Base-by-base conservation (phyloP, 2,113 vertebrate species). In the Thunnus thynnus region DNA sequence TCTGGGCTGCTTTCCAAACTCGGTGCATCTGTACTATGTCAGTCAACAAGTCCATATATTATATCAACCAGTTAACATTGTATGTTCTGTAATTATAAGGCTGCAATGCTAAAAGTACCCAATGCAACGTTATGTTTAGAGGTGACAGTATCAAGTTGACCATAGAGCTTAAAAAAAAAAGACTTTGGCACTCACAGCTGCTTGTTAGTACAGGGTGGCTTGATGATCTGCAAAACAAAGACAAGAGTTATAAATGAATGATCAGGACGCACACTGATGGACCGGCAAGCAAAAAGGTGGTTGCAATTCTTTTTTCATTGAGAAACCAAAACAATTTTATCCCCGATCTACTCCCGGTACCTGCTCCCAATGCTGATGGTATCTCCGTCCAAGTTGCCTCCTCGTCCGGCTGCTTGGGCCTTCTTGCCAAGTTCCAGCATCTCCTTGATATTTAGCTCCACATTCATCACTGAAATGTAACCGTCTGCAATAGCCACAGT, bases 341-440 rank as follows among this genome's bases (percentile, higher is more conserved):
- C 25, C 46, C 22, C 5, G 20, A 47, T n/a, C 17, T 27, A 44
- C 0, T 2, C 3, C 3, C 8, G 9, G 61, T 84, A 95, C 95
- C 94, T 94, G 94, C 94, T 95, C 56, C 88, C 93, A 2, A 90
- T 80, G 48, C 94, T 95, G 74, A 92, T 54, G 32, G 90, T 93
- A 41, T 96, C 95, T 5, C 58, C 89, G 7, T 96, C 94, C 5
- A 5, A 0, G 18, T 85, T 85, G 5, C 90, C 30, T 75, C 88
- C 93, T 78, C 67, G 82, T 13, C 78, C 89, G 27, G 86, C 79
- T 1, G 79, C 78, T 52, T 71, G 80, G 0, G 83, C 84, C 32
- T 46, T 93, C 71, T 89, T 94, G 3, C 87, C 92, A 2, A 90
- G 86, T 25, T 91, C 84, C 85, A 94, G 9, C 92, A 95, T 94